phyloP scores from a whole-genome alignment of 2,113 vertebrate genomes.

The Gallinago paraguaiae region DNA sequence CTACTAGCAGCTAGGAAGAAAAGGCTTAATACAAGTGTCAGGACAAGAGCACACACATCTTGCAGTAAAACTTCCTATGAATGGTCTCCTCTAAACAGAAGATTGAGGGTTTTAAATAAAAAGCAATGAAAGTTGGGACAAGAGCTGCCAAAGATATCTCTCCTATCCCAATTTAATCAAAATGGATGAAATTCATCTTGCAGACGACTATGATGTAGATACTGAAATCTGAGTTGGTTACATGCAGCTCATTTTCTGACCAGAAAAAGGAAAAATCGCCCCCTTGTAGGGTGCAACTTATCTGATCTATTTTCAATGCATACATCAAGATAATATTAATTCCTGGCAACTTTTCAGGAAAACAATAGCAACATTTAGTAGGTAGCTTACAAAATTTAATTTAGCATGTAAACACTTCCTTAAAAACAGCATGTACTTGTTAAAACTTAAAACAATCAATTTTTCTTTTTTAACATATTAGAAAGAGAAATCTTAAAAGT shows the following conservation, averaged over 20 bases:
- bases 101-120: background rate
- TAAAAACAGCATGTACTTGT: background rate
- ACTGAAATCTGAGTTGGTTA: background rate
- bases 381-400: background rate
- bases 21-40: background rate
- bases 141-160: background rate
- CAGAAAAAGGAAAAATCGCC: background rate
- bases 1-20: background rate
- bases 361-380: background rate
- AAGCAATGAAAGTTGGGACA: rapidly evolving
- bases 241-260: background rate
- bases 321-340: background rate
- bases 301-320: background rate
- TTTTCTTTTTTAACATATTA: background rate
- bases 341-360: background rate
- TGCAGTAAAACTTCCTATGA: background rate
- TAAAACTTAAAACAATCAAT: background rate
- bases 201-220: background rate
- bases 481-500: background rate
- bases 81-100: background rate
- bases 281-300: no score
- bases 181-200: background rate
- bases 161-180: background rate
- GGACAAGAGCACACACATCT: background rate
- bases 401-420: background rate